These are phyloP conservation scores for Drosophila orosa DNA, from an alignment of 1,140 invertebrate species.

Conservation along the genomic window DNA sequence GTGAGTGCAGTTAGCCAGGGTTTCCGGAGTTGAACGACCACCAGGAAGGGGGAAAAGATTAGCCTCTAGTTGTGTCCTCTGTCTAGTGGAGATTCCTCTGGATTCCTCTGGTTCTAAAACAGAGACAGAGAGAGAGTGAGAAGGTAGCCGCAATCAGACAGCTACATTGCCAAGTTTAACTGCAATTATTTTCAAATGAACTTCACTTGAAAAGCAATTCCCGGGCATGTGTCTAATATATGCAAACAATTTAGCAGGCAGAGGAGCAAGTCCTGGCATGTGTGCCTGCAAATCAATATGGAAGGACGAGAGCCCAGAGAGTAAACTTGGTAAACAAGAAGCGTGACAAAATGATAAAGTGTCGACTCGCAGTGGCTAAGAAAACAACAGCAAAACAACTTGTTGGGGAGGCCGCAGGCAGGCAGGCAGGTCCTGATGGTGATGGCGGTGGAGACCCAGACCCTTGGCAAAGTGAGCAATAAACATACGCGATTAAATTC, in stretches of 20 bases:
- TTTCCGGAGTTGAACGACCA: conserved; percentile 22
- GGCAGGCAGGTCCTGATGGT: not conserved
- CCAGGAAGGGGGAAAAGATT: conserved; percentile 4
- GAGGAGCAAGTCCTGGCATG: conserved; percentile 15
- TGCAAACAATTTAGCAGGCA: conserved; percentile 65
- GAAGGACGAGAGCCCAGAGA: conserved; percentile 25
- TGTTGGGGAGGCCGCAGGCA: conserved; percentile 30
- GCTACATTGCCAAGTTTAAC: conserved; percentile 55
- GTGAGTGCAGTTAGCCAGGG: not conserved
- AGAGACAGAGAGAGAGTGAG: no score
- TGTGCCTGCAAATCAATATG: conserved; percentile 68
- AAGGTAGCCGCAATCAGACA: conserved; percentile 13
- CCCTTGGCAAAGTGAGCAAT: conserved; percentile 71
- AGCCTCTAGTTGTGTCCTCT: no score
- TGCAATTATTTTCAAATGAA: conserved; percentile 72
- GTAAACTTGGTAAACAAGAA: conserved; percentile 69
- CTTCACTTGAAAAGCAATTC: conserved; percentile 72
- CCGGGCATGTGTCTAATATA: conserved; percentile 72
- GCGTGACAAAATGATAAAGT: conserved; percentile 77
- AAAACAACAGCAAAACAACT: conserved; percentile 44
- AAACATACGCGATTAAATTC: conserved; percentile 82
- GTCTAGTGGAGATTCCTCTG: not conserved
- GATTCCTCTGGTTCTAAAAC: no score
- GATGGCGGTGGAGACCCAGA: no score
- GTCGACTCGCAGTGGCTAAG: conserved; percentile 43